A percentile compares a stretch with the other conserved stretches of the same genome.
Conservation (phyloP, 2,797 vertebrate genomes). For the Lateolabrax maculatus region DNA sequence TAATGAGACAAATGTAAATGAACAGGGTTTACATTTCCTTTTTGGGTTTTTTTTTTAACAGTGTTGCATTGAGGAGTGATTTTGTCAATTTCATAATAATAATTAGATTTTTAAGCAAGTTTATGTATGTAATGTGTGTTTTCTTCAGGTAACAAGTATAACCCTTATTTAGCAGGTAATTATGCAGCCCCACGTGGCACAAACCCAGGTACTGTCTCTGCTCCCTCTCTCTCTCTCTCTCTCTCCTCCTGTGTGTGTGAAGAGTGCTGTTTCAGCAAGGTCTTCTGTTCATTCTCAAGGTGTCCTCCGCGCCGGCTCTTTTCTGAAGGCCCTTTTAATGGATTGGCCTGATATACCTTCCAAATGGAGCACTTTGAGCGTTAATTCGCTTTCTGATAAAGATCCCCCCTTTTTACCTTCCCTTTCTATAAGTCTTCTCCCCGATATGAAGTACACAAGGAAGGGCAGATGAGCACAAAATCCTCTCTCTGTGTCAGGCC, state of each 20-base stretch:
- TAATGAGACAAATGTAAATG: background rate
- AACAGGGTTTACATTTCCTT: background rate
- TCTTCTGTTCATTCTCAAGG: slow-evolving; percentile 99
- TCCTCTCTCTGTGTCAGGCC: slow-evolving; percentile 88
- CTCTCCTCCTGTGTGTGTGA: slow-evolving; percentile 84
- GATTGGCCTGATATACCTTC: slow-evolving; percentile 99
- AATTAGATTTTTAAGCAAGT: slow-evolving; percentile 27
- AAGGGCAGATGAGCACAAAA: slow-evolving; percentile 98
- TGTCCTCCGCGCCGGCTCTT: slow-evolving; percentile 95
- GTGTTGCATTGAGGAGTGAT: slow-evolving; percentile 9
- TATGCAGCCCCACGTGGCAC: slow-evolving; percentile 82
- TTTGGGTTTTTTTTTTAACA: slow-evolving; percentile 2
- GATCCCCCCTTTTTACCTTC: slow-evolving; percentile 90
- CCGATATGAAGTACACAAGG: slow-evolving; percentile 98
- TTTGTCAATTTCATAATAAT: slow-evolving; percentile 44
- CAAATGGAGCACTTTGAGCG: slow-evolving; percentile 99
- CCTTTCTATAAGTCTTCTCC: slow-evolving; percentile 98
- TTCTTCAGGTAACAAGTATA: slow-evolving; percentile 83
- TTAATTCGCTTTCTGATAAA: slow-evolving; percentile 99
- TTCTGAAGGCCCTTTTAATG: slow-evolving; percentile 98
- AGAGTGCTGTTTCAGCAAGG: slow-evolving; percentile 99
- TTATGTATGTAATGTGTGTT: slow-evolving; percentile 37
- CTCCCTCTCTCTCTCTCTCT: slow-evolving; percentile 44
- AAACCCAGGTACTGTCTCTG: slow-evolving; percentile 27
- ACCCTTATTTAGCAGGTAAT: slow-evolving; percentile 93